Conservation (phyloP, 2,113 vertebrate species). For the Callorhinus ursinus region DNA sequence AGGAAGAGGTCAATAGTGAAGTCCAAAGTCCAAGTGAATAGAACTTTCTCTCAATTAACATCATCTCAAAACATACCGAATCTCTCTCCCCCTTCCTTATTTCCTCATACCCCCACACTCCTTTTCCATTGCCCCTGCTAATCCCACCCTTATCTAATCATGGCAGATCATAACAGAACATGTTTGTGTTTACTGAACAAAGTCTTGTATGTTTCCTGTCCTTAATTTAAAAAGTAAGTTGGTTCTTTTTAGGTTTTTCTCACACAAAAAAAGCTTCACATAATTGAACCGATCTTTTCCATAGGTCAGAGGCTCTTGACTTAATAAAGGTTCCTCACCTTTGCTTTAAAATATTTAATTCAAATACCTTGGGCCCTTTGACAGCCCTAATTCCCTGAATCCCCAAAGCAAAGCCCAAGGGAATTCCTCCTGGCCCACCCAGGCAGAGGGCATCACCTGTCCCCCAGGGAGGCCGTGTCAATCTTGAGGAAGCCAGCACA, state of each 20-base stretch:
- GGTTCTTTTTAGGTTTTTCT: constrained; percentile 57
- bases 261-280: constrained; percentile 51
- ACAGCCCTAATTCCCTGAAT: constrained; percentile 20
- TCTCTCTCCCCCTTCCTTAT: constrained; percentile 60
- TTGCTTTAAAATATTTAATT: constrained; percentile 62
- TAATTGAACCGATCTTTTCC: constrained; percentile 79
- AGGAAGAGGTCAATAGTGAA: constrained; percentile 81
- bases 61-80: constrained; percentile 67
- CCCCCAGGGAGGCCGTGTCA: constrained; percentile 96
- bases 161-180: constrained; percentile 38
- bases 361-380: constrained; percentile 49
- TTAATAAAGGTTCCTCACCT: constrained; percentile 48
- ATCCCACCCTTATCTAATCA: constrained; percentile 60
- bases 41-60: constrained; percentile 78
- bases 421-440: constrained; percentile 52
- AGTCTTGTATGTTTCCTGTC: constrained; percentile 39
- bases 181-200: constrained; percentile 44
- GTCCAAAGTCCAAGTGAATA: constrained; percentile 80
- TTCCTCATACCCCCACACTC: constrained; percentile 59
- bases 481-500: constrained; percentile 99
- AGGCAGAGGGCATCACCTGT: constrained; percentile 89
- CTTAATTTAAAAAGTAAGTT: constrained; percentile 45
- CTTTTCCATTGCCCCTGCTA: constrained; percentile 43
- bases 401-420: constrained; percentile 55
- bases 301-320: constrained; percentile 76